Conservation (phyloP, 1,140 invertebrate species). For the Aphidius ervi region DNA sequence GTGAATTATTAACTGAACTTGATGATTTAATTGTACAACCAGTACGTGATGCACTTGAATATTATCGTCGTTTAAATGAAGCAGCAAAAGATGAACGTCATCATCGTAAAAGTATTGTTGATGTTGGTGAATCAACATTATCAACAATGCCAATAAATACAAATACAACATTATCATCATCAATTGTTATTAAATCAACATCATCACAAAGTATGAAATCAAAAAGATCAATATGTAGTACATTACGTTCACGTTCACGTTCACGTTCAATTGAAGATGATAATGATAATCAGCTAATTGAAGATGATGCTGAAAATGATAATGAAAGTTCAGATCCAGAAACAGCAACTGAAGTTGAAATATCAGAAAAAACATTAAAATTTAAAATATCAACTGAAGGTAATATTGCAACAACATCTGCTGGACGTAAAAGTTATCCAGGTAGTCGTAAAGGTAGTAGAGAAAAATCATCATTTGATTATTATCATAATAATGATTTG, state of each 20-base stretch:
- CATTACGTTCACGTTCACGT: conserved; percentile 32
- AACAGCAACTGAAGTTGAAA: conserved; percentile 71
- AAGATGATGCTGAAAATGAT: conserved; percentile 56
- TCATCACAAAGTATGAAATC: conserved; percentile 57
- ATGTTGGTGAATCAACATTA: conserved; percentile 42
- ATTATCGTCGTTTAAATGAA: conserved; percentile 64
- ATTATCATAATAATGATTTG: conserved; percentile 47
- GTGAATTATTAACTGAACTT: conserved; percentile 66
- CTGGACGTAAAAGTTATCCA: conserved; percentile 58
- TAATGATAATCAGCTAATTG: conserved; percentile 48
- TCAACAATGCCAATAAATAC: background rate
- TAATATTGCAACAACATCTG: conserved; percentile 30
- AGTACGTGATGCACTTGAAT: conserved; percentile 56
- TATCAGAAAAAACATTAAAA: conserved; percentile 72
- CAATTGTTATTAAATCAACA: conserved; percentile 51
- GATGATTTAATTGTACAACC: conserved; percentile 62
- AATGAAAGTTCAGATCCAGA: conserved; percentile 64
- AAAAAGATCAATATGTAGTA: conserved; percentile 40
- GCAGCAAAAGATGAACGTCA: conserved; percentile 60
- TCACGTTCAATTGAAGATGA: conserved; percentile 55
- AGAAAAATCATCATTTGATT: conserved; percentile 51
- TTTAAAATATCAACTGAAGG: conserved; percentile 71
- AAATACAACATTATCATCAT: too few species aligned
- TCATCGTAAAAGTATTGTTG: conserved; percentile 60
- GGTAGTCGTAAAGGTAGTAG: conserved; percentile 60